Conservation (phyloP, 2,888 invertebrate genomes). For the Chymomyza fuscimana region DNA sequence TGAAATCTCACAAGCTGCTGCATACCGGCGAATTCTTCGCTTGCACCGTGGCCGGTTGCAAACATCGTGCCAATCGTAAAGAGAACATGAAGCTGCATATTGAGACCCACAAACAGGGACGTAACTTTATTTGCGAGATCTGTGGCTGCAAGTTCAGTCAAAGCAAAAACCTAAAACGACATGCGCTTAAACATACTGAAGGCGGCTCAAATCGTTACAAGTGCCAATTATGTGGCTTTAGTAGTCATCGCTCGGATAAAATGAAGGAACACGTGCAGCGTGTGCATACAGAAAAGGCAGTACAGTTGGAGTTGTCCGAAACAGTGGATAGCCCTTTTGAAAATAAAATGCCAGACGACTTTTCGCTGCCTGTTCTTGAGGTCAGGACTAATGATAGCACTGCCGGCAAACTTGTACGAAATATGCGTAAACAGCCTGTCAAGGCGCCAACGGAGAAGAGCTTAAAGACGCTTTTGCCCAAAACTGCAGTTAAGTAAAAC, state of each 20-base stretch:
- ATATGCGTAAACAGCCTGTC: not conserved
- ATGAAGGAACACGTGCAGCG: slow-evolving; percentile 81
- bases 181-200: slow-evolving; percentile 74
- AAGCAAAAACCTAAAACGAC: slow-evolving; percentile 81
- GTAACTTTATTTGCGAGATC: slow-evolving; percentile 82
- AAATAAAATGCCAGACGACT: slow-evolving; percentile 69
- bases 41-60: slow-evolving; percentile 80
- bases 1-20: slow-evolving; percentile 81
- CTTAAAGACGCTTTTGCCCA: slow-evolving; percentile 51
- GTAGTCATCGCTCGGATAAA: slow-evolving; percentile 81
- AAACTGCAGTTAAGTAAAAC: slow-evolving; percentile 28
- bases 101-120: slow-evolving; percentile 81
- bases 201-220: slow-evolving; percentile 72
- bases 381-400: not conserved
- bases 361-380: slow-evolving; percentile 53
- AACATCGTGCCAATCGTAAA: slow-evolving; percentile 80
- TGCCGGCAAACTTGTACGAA: slow-evolving; percentile 27
- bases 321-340: slow-evolving; percentile 77
- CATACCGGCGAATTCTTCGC: slow-evolving; percentile 81
- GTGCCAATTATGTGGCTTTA: slow-evolving; percentile 80
- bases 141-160: slow-evolving; percentile 82
- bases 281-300: slow-evolving; percentile 76
- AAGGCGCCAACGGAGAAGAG: slow-evolving; percentile 30
- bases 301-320: slow-evolving; percentile 75
- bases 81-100: slow-evolving; percentile 82